Base-by-base conservation (phyloP, 2,113 vertebrate species). In the Loxodonta africana region DNA sequence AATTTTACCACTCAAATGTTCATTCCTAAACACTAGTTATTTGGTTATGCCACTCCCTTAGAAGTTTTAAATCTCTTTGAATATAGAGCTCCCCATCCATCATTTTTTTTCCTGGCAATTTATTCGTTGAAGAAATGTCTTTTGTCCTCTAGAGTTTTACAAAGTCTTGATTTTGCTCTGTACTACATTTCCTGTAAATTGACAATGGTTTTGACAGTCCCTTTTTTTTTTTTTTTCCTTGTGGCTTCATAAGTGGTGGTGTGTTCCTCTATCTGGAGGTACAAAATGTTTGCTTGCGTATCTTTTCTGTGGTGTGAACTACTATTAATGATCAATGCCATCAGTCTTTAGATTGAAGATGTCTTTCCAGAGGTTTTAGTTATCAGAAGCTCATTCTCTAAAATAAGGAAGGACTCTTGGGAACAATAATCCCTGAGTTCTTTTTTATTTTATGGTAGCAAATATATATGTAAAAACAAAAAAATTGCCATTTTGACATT, bases 361-460 rank as follows among this genome's bases (percentile, higher is more conserved):
- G 44, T 63, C 25, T 83, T 53, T 80, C 28, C 8, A n/a, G 14
- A 91, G 20, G 62, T 74, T 96, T 80, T 73, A 78, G 77, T 83
- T 89, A 69, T 92, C 57, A 74, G 81, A 95, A 91, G 8, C 10
- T 81, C 88, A 71, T 95, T 93, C 44, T 93, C 48, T 73, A 88
- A 95, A 78, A 82, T 89, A 67, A 65, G 77, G 88, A 93, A 41
- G 23, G 11, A 67, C 71, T 83, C n/a, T 37, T 85, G 46, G 33
- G 51, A 93, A 78, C 8, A 92, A 88, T 93, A 97, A 88, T 87
- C 48, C 26, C 21, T 82, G 78, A 83, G 25, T 93, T 94, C 65
- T 95, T 88, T 69, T 33, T 69, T 12, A 69, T 69, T 33, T 5
- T 12, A 81, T 89, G 12, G 74, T 44, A 2, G 81, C 91, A 95